Base-by-base conservation (phyloP, 92 coral and sea anemone species). In the Anthopleura xanthogrammica region DNA sequence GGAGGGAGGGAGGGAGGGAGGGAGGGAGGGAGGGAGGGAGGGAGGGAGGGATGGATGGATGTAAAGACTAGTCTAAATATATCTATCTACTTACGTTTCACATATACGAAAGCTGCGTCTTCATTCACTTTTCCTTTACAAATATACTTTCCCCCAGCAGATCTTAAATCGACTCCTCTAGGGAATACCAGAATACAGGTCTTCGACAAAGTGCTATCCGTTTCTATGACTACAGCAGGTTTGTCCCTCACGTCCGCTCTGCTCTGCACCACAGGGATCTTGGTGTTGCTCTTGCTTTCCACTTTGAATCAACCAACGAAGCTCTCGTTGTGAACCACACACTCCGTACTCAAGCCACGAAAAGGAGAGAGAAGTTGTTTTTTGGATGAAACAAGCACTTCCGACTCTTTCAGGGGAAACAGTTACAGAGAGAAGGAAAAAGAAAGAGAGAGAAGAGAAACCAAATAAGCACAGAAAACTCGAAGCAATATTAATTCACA, bases 81-180 rank as follows among this genome's bases (percentile, higher is more conserved):
- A n/a, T n/a, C n/a, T n/a, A n/a, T 54, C 3, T 80, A 82, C 85
- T 82, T 43, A 82, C 85, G 71, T 42, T 22, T 70, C 16, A 52
- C 5, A 1, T 24, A 60, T 5, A 82, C 20, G 8, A 10, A 2
- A 1, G 48, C 36, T 4, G 0, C 43, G 0, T 42, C 85, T 17
- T 41, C 16, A 52, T 82, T 82, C 5, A 3, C 29, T 17, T 68
- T 1, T 4, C 85, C 85, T 54, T 16, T 46, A 43, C 85, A 82
- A 7, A 16, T 22, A 41, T 82, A 82, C 42, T 3, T 72, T 3
- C 85, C 85, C 43, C 66, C 79, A 1, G 73, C 66, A 9, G 58
- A 46, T 7, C n/a, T 16, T 2, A 52, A 58, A 14, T 4, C 12
- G 64, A 43, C 56, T 8, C 23, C 56, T 23, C 66, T 77, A 1